Evolutionary conservation across 2,888 invertebrate species (phyloP).

Genomic region (Amaurobius ferox): DNA sequence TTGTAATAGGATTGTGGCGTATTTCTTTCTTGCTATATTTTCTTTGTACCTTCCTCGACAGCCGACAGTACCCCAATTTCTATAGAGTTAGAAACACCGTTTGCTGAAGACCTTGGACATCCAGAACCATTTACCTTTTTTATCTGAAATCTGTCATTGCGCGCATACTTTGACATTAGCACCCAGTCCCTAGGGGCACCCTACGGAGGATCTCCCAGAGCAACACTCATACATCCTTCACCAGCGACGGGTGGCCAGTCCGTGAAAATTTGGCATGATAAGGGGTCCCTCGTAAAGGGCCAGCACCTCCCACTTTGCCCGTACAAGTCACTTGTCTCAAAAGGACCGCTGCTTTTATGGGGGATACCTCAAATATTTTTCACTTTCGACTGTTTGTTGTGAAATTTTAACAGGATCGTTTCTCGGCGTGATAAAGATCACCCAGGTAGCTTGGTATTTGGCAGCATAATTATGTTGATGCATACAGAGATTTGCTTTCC

Average conservation of each 20-base stretch:
- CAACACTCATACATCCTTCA: background rate
- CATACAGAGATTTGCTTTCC: background rate
- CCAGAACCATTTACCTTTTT: constrained; percentile 6
- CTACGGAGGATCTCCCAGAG: background rate
- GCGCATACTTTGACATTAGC: background rate
- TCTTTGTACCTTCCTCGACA: background rate
- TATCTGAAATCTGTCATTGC: background rate
- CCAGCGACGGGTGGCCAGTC: constrained; percentile 9
- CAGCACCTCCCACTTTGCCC: constrained; percentile 12
- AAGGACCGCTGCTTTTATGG: background rate
- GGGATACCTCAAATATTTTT: constrained; percentile 1
- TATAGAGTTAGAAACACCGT: background rate
- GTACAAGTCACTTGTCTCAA: background rate
- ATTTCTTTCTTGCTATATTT: too few relatives aligned
- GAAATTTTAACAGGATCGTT: background rate
- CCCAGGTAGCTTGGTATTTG: background rate
- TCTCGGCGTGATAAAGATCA: background rate
- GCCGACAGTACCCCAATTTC: background rate
- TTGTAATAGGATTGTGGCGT: too few relatives aligned
- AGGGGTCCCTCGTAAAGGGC: constrained; percentile 7
- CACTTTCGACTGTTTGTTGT: background rate
- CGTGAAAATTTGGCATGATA: background rate
- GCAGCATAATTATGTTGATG: background rate
- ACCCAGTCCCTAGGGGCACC: background rate
- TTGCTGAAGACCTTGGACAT: background rate